Evolutionary conservation across 2,888 invertebrate genomes (phyloP).

Genomic region (Amphimallon solstitiale): DNA sequence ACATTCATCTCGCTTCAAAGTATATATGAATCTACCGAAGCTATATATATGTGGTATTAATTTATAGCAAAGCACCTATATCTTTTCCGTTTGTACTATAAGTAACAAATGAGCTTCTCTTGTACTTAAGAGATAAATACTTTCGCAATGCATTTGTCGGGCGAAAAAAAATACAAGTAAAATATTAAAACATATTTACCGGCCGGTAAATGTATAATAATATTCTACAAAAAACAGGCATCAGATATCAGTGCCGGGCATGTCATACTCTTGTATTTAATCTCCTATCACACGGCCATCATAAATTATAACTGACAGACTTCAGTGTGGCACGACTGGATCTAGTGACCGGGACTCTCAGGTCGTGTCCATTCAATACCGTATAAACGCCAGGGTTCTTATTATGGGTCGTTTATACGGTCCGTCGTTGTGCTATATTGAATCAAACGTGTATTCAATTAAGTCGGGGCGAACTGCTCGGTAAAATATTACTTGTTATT

Average conservation of each 20-base stretch:
- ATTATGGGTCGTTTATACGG: constrained; percentile 16
- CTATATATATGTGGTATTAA: not conserved
- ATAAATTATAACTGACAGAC: constrained; percentile 52
- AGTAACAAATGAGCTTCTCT: not conserved
- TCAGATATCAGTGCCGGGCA: constrained; percentile 51
- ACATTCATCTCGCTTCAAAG: not conserved
- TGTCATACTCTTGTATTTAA: constrained; percentile 54
- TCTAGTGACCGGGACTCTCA: constrained; percentile 45
- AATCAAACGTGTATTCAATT: constrained; percentile 29
- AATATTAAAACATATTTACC: constrained; percentile 31
- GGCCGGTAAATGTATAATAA: constrained; percentile 33
- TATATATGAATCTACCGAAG: not conserved
- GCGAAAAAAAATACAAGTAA: constrained; percentile 4
- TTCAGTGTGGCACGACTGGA: constrained; percentile 47
- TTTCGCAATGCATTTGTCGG: not conserved
- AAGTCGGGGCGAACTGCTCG: not conserved
- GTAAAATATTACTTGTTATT: constrained; percentile 1
- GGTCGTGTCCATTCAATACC: constrained; percentile 42
- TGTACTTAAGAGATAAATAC: not conserved
- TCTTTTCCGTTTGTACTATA: not conserved
- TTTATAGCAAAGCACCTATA: not conserved
- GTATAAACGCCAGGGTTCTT: constrained; percentile 14
- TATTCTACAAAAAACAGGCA: constrained; percentile 46
- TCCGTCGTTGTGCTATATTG: constrained; percentile 12
- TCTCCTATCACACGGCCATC: constrained; percentile 51